Evolutionary conservation across 23 tunicate genomes (phyloP).

Genomic region (Phallusia fumigata): DNA sequence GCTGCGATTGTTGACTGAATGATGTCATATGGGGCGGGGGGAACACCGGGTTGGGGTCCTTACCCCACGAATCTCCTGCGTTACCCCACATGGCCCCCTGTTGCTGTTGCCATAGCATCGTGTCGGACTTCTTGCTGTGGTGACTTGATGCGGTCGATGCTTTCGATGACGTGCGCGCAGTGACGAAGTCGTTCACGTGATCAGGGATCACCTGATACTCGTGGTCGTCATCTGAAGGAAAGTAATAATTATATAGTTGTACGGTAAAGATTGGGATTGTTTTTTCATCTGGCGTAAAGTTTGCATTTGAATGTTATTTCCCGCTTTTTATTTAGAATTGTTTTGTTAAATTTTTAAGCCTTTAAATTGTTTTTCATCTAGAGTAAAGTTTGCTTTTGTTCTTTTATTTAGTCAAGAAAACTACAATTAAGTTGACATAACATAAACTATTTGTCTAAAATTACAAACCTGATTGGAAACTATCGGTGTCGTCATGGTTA

Average conservation of each 20-base stretch:
- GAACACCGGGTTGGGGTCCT: constrained; percentile 7
- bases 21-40: constrained; percentile 26
- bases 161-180: constrained; percentile 53
- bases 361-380: too few relatives aligned
- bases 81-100: constrained; percentile 41
- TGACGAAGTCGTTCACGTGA: constrained; percentile 19
- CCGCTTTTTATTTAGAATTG: too few relatives aligned
- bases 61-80: constrained; percentile 52
- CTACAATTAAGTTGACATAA: too few relatives aligned
- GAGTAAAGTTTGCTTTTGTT: too few relatives aligned
- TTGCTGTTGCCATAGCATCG: constrained; percentile 44
- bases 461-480: constrained; percentile 12
- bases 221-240: constrained; percentile 78
- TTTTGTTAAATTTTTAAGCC: too few relatives aligned
- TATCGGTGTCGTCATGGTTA: constrained; percentile 12
- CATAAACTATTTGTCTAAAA: too few relatives aligned
- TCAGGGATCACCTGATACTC: constrained; percentile 92
- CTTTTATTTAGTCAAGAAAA: too few relatives aligned
- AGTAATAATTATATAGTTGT: neutral
- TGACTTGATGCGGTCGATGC: constrained; percentile 68
- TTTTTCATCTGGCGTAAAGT: too few relatives aligned
- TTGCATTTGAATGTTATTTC: too few relatives aligned
- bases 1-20: constrained; percentile 33
- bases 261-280: too few relatives aligned
- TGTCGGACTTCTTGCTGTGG: constrained; percentile 54